Evolutionary conservation across 2,888 invertebrate genomes (phyloP).

Genomic region (Boloria selene): DNA sequence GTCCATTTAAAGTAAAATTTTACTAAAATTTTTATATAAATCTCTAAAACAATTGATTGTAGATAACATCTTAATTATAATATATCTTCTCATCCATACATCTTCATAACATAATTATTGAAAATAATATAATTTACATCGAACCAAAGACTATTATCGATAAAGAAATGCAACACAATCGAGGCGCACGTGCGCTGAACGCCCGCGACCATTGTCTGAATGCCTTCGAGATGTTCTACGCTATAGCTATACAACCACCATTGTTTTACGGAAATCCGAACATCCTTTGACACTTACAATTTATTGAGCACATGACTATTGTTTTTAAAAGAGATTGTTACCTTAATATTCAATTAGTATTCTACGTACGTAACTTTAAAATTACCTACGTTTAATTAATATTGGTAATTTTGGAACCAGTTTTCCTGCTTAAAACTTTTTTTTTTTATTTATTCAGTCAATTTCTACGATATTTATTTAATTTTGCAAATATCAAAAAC

Average conservation of each 20-base stretch:
- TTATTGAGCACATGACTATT: conserved; percentile 49
- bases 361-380: not conserved
- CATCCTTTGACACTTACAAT: conserved; percentile 64
- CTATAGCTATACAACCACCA: conserved; percentile 47
- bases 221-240: conserved; percentile 33
- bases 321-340: conserved; percentile 33
- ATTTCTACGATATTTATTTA: too few relatives aligned
- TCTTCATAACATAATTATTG: conserved; percentile 17
- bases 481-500: too few relatives aligned
- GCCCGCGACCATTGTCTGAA: conserved; percentile 58
- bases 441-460: too few relatives aligned
- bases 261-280: conserved; percentile 75
- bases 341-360: conserved; percentile 8
- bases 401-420: not conserved
- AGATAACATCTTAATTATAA: too few relatives aligned
- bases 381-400: not conserved
- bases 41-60: too few relatives aligned
- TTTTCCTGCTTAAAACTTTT: too few relatives aligned
- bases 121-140: conserved; percentile 29
- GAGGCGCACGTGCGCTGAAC: conserved; percentile 68
- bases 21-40: too few relatives aligned
- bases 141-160: conserved; percentile 13
- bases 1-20: too few relatives aligned
- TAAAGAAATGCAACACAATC: conserved; percentile 63
- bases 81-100: too few relatives aligned